phyloP scores from a whole-genome alignment of 2,113 vertebrate genomes.

The Oostethus manadensis region DNA sequence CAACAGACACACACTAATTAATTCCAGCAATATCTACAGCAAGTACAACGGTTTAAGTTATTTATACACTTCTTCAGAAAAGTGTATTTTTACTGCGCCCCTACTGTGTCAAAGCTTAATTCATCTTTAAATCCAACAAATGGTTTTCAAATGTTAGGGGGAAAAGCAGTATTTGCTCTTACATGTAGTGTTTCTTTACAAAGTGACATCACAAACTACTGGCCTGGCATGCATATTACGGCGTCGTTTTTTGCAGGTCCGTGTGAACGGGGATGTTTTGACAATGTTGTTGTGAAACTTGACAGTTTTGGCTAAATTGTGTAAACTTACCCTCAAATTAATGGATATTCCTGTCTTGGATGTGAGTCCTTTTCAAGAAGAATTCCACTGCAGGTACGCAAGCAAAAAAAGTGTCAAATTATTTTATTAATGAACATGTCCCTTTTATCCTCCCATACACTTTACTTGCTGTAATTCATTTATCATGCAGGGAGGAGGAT shows the following conservation, averaged over 20 bases:
- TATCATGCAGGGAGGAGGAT: conserved; percentile 52
- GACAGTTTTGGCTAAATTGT: neutral
- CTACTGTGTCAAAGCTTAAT: no score
- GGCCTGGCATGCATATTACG: neutral
- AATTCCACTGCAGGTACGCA: conserved; percentile 40
- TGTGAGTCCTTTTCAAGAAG: conserved; percentile 14
- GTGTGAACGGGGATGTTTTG: neutral
- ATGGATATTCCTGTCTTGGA: conserved; percentile 16
- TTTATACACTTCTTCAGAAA: no score
- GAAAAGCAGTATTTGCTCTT: no score
- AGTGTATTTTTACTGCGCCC: no score
- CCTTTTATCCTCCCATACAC: conserved; percentile 41
- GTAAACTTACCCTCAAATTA: neutral
- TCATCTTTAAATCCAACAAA: no score
- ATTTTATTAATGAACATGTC: conserved; percentile 56
- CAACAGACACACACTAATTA: no score
- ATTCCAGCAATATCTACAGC: no score
- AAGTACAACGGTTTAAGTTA: no score
- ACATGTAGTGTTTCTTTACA: neutral
- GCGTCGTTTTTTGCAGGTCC: neutral
- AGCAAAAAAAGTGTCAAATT: conserved; percentile 33
- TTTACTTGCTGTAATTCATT: conserved; percentile 60
- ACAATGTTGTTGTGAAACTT: neutral
- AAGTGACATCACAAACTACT: neutral
- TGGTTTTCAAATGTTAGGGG: no score